A percentile compares a stretch with the other conserved stretches of the same genome.
Conservation (phyloP, 2,113 vertebrate species). For the Piaya cayana region DNA sequence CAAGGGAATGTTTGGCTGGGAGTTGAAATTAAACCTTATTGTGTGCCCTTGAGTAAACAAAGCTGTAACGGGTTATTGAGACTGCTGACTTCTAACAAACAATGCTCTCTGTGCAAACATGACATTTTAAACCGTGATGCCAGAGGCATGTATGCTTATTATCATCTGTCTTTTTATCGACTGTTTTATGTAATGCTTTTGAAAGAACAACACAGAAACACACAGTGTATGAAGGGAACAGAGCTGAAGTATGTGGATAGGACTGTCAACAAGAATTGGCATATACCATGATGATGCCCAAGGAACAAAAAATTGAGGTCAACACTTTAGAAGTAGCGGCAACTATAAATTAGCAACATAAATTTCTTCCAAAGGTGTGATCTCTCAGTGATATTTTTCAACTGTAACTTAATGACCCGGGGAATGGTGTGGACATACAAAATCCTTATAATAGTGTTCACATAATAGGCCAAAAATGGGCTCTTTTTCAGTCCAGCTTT, state of each 20-base stretch:
- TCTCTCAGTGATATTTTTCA: background rate
- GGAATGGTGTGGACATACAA: background rate
- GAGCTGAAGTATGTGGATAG: background rate
- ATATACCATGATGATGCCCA: background rate
- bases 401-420: background rate
- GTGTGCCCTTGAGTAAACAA: slow-evolving; percentile 35
- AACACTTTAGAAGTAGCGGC: background rate
- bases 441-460: background rate
- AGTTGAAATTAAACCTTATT: slow-evolving; percentile 5
- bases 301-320: background rate
- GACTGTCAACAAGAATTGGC: background rate
- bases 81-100: slow-evolving; percentile 30
- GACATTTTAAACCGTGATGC: slow-evolving; percentile 31
- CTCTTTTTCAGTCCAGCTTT: background rate
- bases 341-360: background rate
- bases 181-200: background rate
- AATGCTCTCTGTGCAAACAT: slow-evolving; percentile 9
- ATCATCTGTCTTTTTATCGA: slow-evolving; percentile 16
- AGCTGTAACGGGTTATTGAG: slow-evolving; percentile 25
- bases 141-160: slow-evolving; percentile 12
- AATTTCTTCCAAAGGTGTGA: background rate
- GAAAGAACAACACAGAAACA: background rate
- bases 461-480: background rate
- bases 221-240: background rate
- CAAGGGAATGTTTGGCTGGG: background rate